Evolutionary conservation across 2,113 vertebrate species (phyloP), one percentile per base, ranked within the genome.

Genomic region (Scomber scombrus): DNA sequence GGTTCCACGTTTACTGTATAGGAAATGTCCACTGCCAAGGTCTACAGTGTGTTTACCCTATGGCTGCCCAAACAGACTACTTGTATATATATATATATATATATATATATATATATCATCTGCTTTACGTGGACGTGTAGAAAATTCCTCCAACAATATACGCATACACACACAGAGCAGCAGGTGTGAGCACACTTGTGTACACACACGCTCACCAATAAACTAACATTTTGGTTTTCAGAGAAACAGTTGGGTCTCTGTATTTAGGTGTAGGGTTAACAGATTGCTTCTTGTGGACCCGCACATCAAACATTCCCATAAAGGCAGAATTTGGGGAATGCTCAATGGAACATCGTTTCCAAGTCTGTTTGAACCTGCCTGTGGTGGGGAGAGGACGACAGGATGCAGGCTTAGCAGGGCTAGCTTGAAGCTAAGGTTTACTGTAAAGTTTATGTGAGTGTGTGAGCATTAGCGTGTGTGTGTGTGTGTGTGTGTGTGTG

Each of bases 301-400:
- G 3, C 75, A 78, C 81, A 72, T 86, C 89, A 87, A 92, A 92
- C 85, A 85, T 85, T 81, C 80, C 80, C 85, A 72, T 78, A 57
- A 84, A 88, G 63, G 47, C 66, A 87, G 63, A 85, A 83, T 86
- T 55, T 74, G 52, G 85, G 70, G 86, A 89, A 89, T 85, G 77
- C 26, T 82, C 71, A 3, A 11, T 34, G 67, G 75, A 85, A 56
- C 76, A 71, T 3, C 8, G n/a, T 80, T 83, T 85, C 64, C 62
- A 46, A 10, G 71, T 82, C 14, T 78, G 77, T 80, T 80, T 45
- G 54, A 81, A 70, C 77, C 54, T 71, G 84, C 77, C 71, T 81
- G 77, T 5, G 11, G 67, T 46, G 71, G 47, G 66, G 51, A 79
- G 58, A 81, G 66, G 72, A 86, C 71, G 79, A 77, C 71, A 82